Base-by-base conservation (phyloP, 2,888 invertebrate genomes). In the Habrosyne pyritoides region DNA sequence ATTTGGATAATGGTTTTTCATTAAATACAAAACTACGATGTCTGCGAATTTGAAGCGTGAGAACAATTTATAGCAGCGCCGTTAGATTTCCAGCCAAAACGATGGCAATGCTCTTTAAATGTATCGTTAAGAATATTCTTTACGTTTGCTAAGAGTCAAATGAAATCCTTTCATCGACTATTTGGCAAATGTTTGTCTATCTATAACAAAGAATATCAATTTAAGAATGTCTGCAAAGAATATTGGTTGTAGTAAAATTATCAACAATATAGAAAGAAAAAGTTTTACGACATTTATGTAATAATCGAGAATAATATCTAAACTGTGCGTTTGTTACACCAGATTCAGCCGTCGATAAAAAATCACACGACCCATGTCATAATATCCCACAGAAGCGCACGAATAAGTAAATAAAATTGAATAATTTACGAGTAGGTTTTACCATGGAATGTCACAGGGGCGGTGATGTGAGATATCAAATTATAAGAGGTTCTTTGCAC, bases 401-500 rank as follows among this genome's bases (percentile, higher is more conserved):
- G 81, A 77, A 80, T 85, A 86, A 86, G 82, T 83, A 85, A 86
- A 86, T 86, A 86, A 87, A 87, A 87, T 86, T 86, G 86, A 88
- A 89, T 89, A 87, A 89, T 89, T 86, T 84, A 87, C 81, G 83
- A 86, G 84, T 85, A 84, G 82, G 83, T 84, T 88, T 86, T 85
- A 83, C 87, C 86, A 86, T 85, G 83, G 82, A 86, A 85, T 87
- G 89, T 89, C 87, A 87, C 84, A 84, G 83, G 84, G 83, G 86
- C 84, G 86, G 85, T 85, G 87, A 88, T 86, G 87, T 84, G 87
- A 84, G 86, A 89, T 90, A 90, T 89, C 87, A 89, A 87, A 88
- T 89, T 89, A 88, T 89, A 86, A 87, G 87, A 87, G 86, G 81
- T 83, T 83, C 70, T 70, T 68, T 75, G 85, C 85, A 83, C 90